Evolutionary conservation across 2,797 vertebrate genomes (phyloP), one percentile per base, ranked within the genome.

Genomic region (Lepus townsendii): DNA sequence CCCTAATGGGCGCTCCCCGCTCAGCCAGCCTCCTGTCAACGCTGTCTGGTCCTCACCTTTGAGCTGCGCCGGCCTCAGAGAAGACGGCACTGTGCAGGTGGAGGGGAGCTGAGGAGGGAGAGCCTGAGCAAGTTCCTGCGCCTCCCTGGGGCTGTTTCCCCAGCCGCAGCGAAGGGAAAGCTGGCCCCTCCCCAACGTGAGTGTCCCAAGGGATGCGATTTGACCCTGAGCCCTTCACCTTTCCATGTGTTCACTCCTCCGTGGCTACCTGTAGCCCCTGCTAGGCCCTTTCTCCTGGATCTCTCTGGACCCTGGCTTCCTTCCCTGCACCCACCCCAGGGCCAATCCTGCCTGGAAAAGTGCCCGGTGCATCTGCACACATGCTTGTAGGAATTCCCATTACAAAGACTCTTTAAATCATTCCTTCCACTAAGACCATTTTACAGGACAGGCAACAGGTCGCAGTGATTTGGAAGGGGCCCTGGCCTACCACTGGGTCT

Each of bases 11-110:
- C 9, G 38, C 19, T 62, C 76, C 88, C 62, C 50, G 0, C 5
- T 3, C 19, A 94, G 60, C 57, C 71, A 4, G 11, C 65, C 30
- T 91, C 86, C 73, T 10, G 38, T 63, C 66, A 94, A 72, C 73
- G 26, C 38, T 63, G 0, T 71, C 71, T 35, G n/a, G 14, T 50
- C 12, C 7, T n/a, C 62, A 65, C 3, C 42, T 47, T 9, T 1
- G 42, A 47, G 42, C 42, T 47, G 24, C 12, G 68, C 35, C 50
- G 88, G 22, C 10, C 3, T 52, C 50, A 26, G 30, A 9, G 16
- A 22, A 35, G 2, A 22, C 26, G 54, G 20, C 47, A 47, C 19
- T 16, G 24, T 0, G 14, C 8, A 38, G 19, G 42, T 2, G 0
- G 76, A 50, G 50, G 68, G 69, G 57, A 72, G 30, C 4, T 30